Evolutionary conservation across 2,797 vertebrate species (phyloP), one percentile per base, ranked within the genome.

Genomic region (Loris lydekkerianus): DNA sequence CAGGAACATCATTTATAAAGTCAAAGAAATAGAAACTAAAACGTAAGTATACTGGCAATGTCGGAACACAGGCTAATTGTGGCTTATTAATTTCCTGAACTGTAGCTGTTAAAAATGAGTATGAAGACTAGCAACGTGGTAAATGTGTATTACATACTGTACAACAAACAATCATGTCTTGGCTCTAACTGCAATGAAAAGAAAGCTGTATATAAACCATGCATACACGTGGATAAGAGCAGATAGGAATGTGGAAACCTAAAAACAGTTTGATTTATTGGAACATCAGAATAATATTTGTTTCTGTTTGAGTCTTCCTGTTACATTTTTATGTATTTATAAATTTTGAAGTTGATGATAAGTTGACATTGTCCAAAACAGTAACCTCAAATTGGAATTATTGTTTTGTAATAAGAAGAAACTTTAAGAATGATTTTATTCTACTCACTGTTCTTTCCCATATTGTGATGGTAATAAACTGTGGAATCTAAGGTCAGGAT

Each of bases 301-400:
- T 86, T 67, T 76, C 72, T 77, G 10, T 92, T 97, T 96, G 46
- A 27, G 27, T 86, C 17, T 60, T 63, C 3, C 60, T 92, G 49
- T 40, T 85, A 43, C 69, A 49, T 21, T 92, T 82, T 83, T 91
- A 78, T 0, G 0, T 61, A 70, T 63, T 93, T 63, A 11, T 31
- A 89, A 67, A 37, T 75, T 80, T 78, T 49, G 15, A 40, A 87
- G 67, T 17, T 58, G 84, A 37, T 23, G 37, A 14, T 77, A 34
- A 67, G 2, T 86, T 80, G 75, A 27, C 17, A 56, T 75, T 53
- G n/a, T 75, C 31, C 49, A 63, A 77, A 58, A 77, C 9, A 72
- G 17, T 61, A 86, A 17, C 60, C 27, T 89, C n/a, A 86, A 29
- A 60, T 49, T 93, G 40, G 27, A 80, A 43, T 83, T 31, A 15